Evolutionary conservation across 1,140 invertebrate genomes (phyloP).

Genomic region (Idris sp.): DNA sequence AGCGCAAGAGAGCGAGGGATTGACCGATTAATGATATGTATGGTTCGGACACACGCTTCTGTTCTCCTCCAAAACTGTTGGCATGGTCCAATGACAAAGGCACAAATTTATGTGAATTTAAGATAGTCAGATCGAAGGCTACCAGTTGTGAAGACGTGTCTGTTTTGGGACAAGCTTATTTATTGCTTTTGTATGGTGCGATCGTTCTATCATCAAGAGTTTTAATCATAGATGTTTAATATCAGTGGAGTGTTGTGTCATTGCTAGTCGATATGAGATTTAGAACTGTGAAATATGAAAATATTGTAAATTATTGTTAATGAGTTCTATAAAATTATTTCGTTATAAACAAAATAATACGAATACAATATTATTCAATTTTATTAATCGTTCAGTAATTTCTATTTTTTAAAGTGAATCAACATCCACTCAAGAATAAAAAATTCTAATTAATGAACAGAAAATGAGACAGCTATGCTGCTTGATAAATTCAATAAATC

Average conservation of each 20-base stretch:
- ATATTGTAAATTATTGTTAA: too few species aligned
- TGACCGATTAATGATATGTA: conserved; percentile 62
- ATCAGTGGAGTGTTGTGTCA: background rate
- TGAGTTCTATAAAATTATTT: too few species aligned
- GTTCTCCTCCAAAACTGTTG: conserved; percentile 53
- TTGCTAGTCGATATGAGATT: too few species aligned
- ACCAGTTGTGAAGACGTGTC: conserved; percentile 32
- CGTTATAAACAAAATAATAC: too few species aligned
- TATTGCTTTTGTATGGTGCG: conserved; percentile 23
- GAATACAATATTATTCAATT: too few species aligned
- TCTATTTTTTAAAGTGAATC: too few species aligned
- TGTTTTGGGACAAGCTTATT: conserved; percentile 23
- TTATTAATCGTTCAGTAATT: too few species aligned
- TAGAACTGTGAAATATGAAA: too few species aligned
- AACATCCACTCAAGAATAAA: too few species aligned
- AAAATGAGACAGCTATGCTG: too few species aligned
- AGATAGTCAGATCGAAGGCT: conserved; percentile 47
- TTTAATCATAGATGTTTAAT: conserved; percentile 15
- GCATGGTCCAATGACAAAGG: conserved; percentile 39
- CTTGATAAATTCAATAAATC: too few species aligned
- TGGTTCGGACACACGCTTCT: conserved; percentile 57
- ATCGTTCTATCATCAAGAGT: conserved; percentile 25
- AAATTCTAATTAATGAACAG: too few species aligned
- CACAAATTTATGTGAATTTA: conserved; percentile 57
- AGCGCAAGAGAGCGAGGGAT: conserved; percentile 56